phyloP scores from a whole-genome alignment of 2,888 invertebrate genomes.

The Athrips mouffetella region DNA sequence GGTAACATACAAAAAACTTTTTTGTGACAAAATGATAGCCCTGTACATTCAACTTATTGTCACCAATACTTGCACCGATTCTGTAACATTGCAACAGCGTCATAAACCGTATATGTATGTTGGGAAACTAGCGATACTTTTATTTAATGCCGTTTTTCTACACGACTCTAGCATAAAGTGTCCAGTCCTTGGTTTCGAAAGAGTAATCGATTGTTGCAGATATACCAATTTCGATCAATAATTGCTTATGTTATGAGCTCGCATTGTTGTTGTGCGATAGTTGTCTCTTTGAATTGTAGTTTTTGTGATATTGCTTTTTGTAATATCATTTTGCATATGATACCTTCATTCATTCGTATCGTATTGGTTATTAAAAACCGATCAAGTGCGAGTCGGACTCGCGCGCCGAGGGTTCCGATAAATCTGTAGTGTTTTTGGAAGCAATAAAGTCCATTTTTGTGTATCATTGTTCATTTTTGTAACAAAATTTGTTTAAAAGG shows the following conservation, averaged over 20 bases:
- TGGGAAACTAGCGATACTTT: constrained; percentile 1
- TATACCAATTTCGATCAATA: constrained; percentile 19
- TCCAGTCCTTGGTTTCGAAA: constrained; percentile 11
- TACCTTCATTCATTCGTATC: too few species aligned
- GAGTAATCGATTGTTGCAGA: constrained; percentile 22
- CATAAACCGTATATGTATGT: neutral
- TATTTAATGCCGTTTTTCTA: constrained; percentile 12
- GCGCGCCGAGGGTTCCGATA: too few species aligned
- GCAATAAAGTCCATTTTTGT: too few species aligned
- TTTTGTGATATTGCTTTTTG: neutral
- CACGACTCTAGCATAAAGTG: constrained; percentile 8
- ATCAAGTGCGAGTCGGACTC: too few species aligned
- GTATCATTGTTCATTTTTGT: too few species aligned
- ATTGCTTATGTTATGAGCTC: constrained; percentile 28
- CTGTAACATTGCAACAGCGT: neutral
- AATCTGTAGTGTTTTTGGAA: too few species aligned
- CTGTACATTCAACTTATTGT: neutral
- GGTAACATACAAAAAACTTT: too few species aligned
- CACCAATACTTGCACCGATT: neutral
- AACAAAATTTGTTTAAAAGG: too few species aligned
- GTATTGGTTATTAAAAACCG: too few species aligned
- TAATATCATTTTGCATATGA: too few species aligned
- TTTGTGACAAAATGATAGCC: too few species aligned
- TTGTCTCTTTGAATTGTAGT: constrained; percentile 13
- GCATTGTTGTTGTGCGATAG: constrained; percentile 25